Base-by-base conservation (phyloP, 2,888 invertebrate genomes). In the Ectemnius continuus region DNA sequence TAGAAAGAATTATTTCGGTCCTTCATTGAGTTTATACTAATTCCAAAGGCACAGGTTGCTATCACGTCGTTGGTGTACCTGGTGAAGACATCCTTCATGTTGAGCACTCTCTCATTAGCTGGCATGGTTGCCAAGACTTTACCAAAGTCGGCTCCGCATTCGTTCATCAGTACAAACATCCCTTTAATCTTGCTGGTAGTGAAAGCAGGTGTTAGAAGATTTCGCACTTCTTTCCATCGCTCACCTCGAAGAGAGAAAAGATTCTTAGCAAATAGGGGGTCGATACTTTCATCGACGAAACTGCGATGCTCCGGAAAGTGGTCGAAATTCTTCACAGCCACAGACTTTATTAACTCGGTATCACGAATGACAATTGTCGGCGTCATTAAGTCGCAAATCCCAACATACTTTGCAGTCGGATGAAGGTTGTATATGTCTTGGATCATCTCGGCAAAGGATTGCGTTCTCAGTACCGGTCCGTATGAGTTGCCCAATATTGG, bases 111-210 rank as follows among this genome's bases (percentile, higher is more conserved):
- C 71, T 76, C 2, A 58, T 66, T 11, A 58, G 36, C 4, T 60
- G 64, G 13, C 75, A 75, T 8, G 56, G 26, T 4, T 0, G 73
- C 16, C 3, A 90, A 76, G 69, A 84, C 81, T 8, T 85, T 67
- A 3, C 82, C 78, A 52, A 89, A 86, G 36, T 85, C 86, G 45
- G 68, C 77, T 2, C 88, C 89, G 63, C 89, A 89, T 4, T 87
- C 88, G 0, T 79, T 76, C 79, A 93, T 92, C 63, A 92, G 88
- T 0, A 91, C 91, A 81, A 92, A 90, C 92, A 93, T 93, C 1
- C 87, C 84, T 56, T 91, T 91, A 92, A 93, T 93, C 86, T 93
- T 93, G 67, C 92, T 92, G 13, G 92, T 90, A 0, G 93, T 93
- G 85, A 93, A 93, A 0, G 93, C 92, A 0, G 93, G 93, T 47